phyloP scores from a whole-genome alignment of 92 coral and sea anemone species.

The Porites divaricata region DNA sequence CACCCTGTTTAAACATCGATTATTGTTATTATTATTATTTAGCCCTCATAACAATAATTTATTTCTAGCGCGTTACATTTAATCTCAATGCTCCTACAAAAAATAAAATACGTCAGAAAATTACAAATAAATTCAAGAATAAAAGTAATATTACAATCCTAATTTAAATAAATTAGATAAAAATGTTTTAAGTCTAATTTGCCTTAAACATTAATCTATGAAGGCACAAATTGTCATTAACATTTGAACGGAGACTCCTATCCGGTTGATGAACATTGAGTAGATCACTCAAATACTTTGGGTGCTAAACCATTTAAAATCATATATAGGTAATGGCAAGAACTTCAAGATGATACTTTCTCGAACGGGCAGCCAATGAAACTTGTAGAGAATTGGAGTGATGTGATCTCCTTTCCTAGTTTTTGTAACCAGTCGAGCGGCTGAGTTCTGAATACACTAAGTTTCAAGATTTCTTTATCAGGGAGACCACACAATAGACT shows the following conservation, averaged over 20 bases:
- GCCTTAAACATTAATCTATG: not conserved
- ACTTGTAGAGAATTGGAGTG: slow-evolving; percentile 16
- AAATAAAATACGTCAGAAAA: too few species aligned
- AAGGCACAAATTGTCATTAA: not conserved
- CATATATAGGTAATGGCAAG: not conserved
- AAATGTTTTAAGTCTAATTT: too few species aligned
- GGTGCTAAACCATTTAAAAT: not conserved
- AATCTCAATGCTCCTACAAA: too few species aligned
- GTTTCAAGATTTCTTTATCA: slow-evolving; percentile 15
- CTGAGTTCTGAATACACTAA: slow-evolving; percentile 31
- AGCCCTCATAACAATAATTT: too few species aligned
- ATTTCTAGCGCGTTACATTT: too few species aligned
- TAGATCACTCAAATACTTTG: not conserved
- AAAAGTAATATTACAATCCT: too few species aligned
- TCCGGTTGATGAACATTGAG: not conserved
- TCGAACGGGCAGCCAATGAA: not conserved
- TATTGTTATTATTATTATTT: too few species aligned
- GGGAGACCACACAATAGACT: slow-evolving; percentile 42
- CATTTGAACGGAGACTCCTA: not conserved
- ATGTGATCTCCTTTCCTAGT: slow-evolving; percentile 38
- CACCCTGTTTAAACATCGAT: too few species aligned
- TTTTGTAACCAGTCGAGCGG: slow-evolving; percentile 26
- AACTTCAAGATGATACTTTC: not conserved
- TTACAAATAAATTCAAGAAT: too few species aligned
- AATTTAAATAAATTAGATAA: too few species aligned